These are phyloP conservation scores for Ophiodon elongatus DNA, from an alignment of 2,113 vertebrate genomes.

Conservation along the genomic window DNA sequence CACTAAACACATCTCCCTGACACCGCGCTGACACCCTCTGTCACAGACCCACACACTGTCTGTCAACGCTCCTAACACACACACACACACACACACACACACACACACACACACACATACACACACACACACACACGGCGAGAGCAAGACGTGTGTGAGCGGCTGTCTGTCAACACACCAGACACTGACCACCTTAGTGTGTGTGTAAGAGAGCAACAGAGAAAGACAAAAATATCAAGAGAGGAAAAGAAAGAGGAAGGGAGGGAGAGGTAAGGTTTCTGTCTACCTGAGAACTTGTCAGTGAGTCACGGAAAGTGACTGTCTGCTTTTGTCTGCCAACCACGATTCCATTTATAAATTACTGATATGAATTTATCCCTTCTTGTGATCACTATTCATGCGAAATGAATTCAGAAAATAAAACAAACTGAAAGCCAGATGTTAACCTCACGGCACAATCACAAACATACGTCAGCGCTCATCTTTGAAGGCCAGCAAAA, in stretches of 20 bases:
- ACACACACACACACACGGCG: constrained; percentile 25
- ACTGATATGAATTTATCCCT: neutral
- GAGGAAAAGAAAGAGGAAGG: constrained; percentile 26
- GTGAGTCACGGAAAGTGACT: constrained; percentile 50
- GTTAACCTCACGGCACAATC: constrained; percentile 10
- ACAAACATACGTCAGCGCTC: constrained; percentile 23
- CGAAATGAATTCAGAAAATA: neutral
- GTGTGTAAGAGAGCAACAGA: constrained; percentile 59
- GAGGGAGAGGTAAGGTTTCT: constrained; percentile 31
- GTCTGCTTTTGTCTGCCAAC: constrained; percentile 27
- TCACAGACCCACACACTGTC: constrained; percentile 83
- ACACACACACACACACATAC: constrained; percentile 56
- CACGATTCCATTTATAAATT: constrained; percentile 8
- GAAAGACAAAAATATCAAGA: constrained; percentile 71
- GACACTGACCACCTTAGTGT: constrained; percentile 67
- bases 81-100: constrained; percentile 39
- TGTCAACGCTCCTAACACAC: constrained; percentile 70
- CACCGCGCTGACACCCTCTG: constrained; percentile 87
- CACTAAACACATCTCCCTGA: constrained; percentile 88
- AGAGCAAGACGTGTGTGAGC: constrained; percentile 65
- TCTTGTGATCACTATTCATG: neutral
- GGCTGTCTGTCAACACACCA: constrained; percentile 75
- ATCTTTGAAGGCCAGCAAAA: constrained; percentile 31
- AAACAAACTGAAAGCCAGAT: neutral
- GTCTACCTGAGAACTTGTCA: constrained; percentile 64